Evolutionary conservation across 2,888 invertebrate genomes (phyloP).

Genomic region (Amphipoea lucens): DNA sequence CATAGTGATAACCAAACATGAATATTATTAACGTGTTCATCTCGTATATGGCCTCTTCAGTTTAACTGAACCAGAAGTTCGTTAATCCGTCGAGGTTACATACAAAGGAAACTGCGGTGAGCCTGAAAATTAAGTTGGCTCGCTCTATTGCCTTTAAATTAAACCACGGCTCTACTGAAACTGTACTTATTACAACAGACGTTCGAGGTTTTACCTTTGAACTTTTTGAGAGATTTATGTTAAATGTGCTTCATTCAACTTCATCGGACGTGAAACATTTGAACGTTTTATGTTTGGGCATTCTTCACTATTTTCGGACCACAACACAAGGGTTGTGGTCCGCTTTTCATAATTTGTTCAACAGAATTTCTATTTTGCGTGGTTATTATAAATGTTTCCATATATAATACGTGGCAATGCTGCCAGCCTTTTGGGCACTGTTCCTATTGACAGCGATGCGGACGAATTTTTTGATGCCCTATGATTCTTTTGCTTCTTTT

Average conservation of each 20-base stretch:
- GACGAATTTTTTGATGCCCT: no score
- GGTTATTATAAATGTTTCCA: background rate
- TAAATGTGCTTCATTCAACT: conserved; percentile 58
- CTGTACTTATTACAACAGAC: conserved; percentile 71
- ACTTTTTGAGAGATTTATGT: conserved; percentile 67
- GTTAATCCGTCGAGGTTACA: conserved; percentile 84
- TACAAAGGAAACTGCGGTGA: conserved; percentile 88
- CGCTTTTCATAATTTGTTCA: conserved; percentile 32
- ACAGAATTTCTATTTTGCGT: conserved; percentile 6
- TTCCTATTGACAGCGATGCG: no score
- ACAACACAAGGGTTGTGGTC: conserved; percentile 30
- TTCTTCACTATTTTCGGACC: conserved; percentile 46
- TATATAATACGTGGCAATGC: no score
- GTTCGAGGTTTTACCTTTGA: conserved; percentile 70
- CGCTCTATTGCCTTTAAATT: conserved; percentile 88
- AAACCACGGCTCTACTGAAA: conserved; percentile 78
- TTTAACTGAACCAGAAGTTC: conserved; percentile 82
- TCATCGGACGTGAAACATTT: conserved; percentile 54
- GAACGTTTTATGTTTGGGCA: conserved; percentile 43
- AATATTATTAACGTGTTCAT: conserved; percentile 61
- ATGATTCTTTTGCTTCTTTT: no score
- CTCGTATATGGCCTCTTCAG: conserved; percentile 63
- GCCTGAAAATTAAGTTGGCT: conserved; percentile 88
- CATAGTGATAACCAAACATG: conserved; percentile 55
- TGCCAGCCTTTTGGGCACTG: no score